Percentiles rank a stretch among this genome's conserved stretches.
Evolutionary conservation across 64 coral and sea anemone species (phyloP).

Genomic region (Exaiptasia diaphana): DNA sequence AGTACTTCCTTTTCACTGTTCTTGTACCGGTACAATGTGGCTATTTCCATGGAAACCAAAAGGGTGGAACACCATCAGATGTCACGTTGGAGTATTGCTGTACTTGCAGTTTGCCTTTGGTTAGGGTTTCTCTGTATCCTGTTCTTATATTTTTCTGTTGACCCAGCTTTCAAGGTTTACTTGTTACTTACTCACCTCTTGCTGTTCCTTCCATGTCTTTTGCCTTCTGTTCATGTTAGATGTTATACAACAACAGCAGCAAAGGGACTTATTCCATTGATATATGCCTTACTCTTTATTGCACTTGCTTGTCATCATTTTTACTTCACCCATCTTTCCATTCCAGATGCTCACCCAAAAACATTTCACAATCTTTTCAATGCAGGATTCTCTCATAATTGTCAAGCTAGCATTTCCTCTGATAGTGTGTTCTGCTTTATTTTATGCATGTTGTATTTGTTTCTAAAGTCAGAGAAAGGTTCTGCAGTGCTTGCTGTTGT

Average conservation of each 20-base stretch:
- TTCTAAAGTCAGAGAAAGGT: slow-evolving; percentile 4
- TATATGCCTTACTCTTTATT: slow-evolving; percentile 17
- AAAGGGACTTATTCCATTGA: not conserved
- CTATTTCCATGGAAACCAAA: not conserved
- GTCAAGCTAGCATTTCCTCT: slow-evolving; percentile 14
- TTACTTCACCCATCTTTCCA: slow-evolving; percentile 18
- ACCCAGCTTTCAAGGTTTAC: slow-evolving; percentile 39
- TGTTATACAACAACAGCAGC: not conserved
- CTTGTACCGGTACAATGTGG: slow-evolving; percentile 34
- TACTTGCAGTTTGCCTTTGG: slow-evolving; percentile 38
- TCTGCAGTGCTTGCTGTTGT: not conserved
- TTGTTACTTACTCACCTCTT: slow-evolving; percentile 33
- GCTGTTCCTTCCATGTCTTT: slow-evolving; percentile 46
- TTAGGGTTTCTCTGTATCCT: slow-evolving; percentile 28
- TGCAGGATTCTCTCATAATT: slow-evolving; percentile 32
- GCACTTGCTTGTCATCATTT: slow-evolving; percentile 28
- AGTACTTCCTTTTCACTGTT: slow-evolving; percentile 46
- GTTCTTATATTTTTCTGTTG: slow-evolving; percentile 11
- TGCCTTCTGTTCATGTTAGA: slow-evolving; percentile 23
- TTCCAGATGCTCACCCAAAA: slow-evolving; percentile 6
- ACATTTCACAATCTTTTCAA: slow-evolving; percentile 9
- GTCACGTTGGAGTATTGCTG: slow-evolving; percentile 22
- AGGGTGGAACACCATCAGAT: slow-evolving; percentile 34
- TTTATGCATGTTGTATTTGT: slow-evolving; percentile 37
- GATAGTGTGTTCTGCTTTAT: slow-evolving; percentile 43